These are phyloP conservation scores for Chouioia cunea DNA, from an alignment of 2,888 invertebrate genomes.

Conservation along the genomic window DNA sequence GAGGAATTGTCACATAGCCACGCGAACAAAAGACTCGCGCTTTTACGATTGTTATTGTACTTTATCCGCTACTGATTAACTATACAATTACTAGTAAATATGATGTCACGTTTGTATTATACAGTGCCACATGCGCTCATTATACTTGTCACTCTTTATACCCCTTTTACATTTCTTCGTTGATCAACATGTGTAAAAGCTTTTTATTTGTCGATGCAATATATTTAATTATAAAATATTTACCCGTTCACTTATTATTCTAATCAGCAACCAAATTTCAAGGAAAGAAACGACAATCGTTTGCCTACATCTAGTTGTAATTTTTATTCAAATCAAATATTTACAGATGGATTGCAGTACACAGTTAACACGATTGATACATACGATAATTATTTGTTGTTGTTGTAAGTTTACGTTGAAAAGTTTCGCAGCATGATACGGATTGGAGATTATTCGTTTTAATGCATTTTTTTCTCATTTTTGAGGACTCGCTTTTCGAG, in stretches of 20 bases:
- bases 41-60: slow-evolving; percentile 39
- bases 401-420: slow-evolving; percentile 41
- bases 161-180: slow-evolving; percentile 33
- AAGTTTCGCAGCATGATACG: slow-evolving; percentile 29
- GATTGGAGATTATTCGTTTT: slow-evolving; percentile 30
- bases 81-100: slow-evolving; percentile 41
- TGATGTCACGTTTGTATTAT: slow-evolving; percentile 44
- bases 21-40: slow-evolving; percentile 23
- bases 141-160: slow-evolving; percentile 37
- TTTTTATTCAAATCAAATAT: slow-evolving; percentile 44
- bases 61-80: slow-evolving; percentile 40
- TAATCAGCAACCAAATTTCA: neutral
- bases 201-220: slow-evolving; percentile 47
- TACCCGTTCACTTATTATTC: neutral
- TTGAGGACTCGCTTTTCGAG: slow-evolving; percentile 31
- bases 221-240: slow-evolving; percentile 47
- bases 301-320: neutral
- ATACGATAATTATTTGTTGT: slow-evolving; percentile 19
- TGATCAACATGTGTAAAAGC: slow-evolving; percentile 40
- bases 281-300: neutral
- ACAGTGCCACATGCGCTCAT: slow-evolving; percentile 46
- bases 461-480: slow-evolving; percentile 2
- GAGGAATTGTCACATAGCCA: slow-evolving; percentile 23
- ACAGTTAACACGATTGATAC: slow-evolving; percentile 31
- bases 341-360: slow-evolving; percentile 29